These are phyloP conservation scores for Hozukius guyotensis DNA, from an alignment of 2,797 vertebrate genomes.

Conservation along the genomic window DNA sequence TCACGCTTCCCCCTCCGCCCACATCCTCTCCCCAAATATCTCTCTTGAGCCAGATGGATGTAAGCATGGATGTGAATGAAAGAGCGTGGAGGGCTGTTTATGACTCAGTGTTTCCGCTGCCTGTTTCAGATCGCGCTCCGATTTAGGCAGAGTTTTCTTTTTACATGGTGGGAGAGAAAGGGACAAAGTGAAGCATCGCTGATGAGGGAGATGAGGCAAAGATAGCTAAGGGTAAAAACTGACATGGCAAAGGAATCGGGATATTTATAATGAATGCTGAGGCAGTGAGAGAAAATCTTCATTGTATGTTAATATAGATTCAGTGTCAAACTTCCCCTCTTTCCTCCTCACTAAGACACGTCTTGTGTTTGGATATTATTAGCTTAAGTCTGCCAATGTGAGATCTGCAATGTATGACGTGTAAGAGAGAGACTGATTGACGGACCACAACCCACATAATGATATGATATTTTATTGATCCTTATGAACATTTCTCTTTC, in stretches of 20 bases:
- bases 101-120: conserved; percentile 57
- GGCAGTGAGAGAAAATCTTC: conserved; percentile 19
- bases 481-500: neutral
- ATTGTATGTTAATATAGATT: conserved; percentile 21
- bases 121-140: conserved; percentile 30
- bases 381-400: conserved; percentile 8
- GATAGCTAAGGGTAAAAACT: conserved; percentile 31
- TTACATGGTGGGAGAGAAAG: neutral
- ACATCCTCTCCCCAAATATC: conserved; percentile 60
- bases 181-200: conserved; percentile 24
- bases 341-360: neutral
- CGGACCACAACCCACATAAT: neutral
- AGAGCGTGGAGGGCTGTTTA: conserved; percentile 29
- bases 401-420: conserved; percentile 17
- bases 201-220: conserved; percentile 48
- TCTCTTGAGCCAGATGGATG: conserved; percentile 59
- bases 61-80: conserved; percentile 54
- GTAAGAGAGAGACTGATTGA: neutral
- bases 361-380: conserved; percentile 21
- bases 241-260: conserved; percentile 3
- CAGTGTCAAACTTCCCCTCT: conserved; percentile 1
- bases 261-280: conserved; percentile 34
- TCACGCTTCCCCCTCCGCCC: conserved; percentile 40
- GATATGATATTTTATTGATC: conserved; percentile 22
- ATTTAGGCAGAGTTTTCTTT: conserved; percentile 38